Evolutionary conservation across 2,888 invertebrate genomes (phyloP), one percentile per base, ranked within the genome.

Genomic region (Colostygia pectinataria): DNA sequence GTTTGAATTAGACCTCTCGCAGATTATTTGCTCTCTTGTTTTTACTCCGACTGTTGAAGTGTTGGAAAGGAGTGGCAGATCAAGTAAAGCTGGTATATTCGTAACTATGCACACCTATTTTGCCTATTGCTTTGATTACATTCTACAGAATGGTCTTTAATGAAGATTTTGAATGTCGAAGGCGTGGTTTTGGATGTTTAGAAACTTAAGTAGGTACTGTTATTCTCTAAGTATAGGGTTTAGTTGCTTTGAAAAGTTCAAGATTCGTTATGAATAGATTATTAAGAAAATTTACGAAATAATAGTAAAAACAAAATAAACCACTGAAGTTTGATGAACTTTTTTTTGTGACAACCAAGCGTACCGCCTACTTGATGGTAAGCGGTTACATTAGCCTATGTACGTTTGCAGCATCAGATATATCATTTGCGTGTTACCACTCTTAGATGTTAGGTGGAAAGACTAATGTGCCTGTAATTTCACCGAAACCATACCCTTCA

Each of bases 31-130:
- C 69, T 63, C 61, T 56, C 66, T 67, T 68, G 68, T 68, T 72
- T 73, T 71, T 75, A 70, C 69, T 72, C 72, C 71, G 65, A 55
- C 55, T 59, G 39, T 31, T 42, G 50, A 52, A 54, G 57, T 41
- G 41, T 33, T 40, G 42, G 58, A 57, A 68, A 59, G 74, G 67
- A 25, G 63, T 15, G 63, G 69, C 9, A 64, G 79, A 53, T 69
- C 81, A 59, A 13, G n/a, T 20, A 70, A 65, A 4, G 39, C 42
- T 78, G 81, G 87, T 66, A 55, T 63, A 50, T 71, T 67, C 54
- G 65, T 79, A 83, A 83, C 85, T 83, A 84, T 84, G 86, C 80
- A 79, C 85, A 84, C 84, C 84, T 86, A 85, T 85, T 84, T 81
- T 71, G 80, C 74, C 80, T 83, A 86, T 79, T 83, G 84, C 82